Evolutionary conservation across 2,113 vertebrate species (phyloP), one percentile per base, ranked within the genome.

Genomic region (Psilopogon haemacephalus): DNA sequence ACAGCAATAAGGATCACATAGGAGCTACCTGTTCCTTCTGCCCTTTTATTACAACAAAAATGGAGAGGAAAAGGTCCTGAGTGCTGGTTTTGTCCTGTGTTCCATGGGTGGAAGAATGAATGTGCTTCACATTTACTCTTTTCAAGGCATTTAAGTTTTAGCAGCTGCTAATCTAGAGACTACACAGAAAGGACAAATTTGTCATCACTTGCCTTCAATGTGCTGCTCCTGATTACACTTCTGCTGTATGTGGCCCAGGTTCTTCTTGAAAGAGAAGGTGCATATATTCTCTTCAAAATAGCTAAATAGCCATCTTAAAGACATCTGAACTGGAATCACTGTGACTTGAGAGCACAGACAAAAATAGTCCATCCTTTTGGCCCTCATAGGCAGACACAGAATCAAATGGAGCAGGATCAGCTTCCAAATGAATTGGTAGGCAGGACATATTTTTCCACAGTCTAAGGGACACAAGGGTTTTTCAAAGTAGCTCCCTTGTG

Each of bases 371-470:
- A 60, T 15, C 35, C 27, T 44, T 70, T 27, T n/a, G 35, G 33
- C 11, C 9, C 16, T 24, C 13, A 20, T 1, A 40, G 24, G 28
- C 32, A 0, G 35, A 42, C 2, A 15, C 0, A 75, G 40, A 52
- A 33, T 33, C 28, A 48, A 38, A 64, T 3, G 24, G 48, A 89
- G 32, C 8, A 60, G 42, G 58, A 72, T n/a, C 24, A 44, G 12
- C 7, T 68, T 55, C 48, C 12, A 33, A 55, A 78, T 11, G 35
- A 5, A 3, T 5, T 72, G 58, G 48, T 35, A 50, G 62, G 28
- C 26, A 83, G 60, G 30, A 69, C 44, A 38, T 11, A 1, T 18
- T 84, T 50, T 30, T 20, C 21, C 40, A 33, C 68, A 14, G 13
- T 84, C 48, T 30, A 52, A 64, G 11, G 42, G n/a, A 64, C 6